Percentiles rank a stretch among this genome's conserved stretches.
Evolutionary conservation across 2,797 vertebrate genomes (phyloP).

Genomic region (Distichodus sexfasciatus): DNA sequence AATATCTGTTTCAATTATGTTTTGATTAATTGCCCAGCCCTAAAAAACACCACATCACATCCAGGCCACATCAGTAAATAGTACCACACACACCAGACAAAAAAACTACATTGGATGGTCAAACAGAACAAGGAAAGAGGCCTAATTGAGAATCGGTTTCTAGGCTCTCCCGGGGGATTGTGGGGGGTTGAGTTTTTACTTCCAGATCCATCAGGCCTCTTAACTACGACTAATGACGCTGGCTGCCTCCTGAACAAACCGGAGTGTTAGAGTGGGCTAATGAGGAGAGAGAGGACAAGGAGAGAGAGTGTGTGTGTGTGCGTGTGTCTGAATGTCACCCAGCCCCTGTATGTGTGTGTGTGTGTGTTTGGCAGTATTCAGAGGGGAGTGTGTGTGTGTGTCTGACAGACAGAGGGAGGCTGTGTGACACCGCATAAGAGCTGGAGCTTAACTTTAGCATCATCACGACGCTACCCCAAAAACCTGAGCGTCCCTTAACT

Average conservation of each 20-base stretch:
- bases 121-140: not conserved
- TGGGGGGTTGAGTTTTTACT: slow-evolving; percentile 30
- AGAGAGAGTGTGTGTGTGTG: not conserved
- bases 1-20: no score
- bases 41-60: no score
- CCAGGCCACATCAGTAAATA: no score
- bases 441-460: no score
- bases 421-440: slow-evolving; percentile 24
- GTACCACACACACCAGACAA: not conserved
- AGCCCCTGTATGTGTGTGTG: no score
- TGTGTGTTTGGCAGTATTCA: slow-evolving; percentile 14
- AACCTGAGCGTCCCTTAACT: no score
- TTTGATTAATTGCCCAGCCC: no score
- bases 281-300: no score
- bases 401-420: slow-evolving; percentile 4
- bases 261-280: slow-evolving; percentile 48
- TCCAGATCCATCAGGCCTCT: slow-evolving; percentile 38
- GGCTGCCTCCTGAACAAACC: slow-evolving; percentile 34
- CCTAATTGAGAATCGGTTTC: slow-evolving; percentile 21
- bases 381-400: not conserved
- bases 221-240: slow-evolving; percentile 44
- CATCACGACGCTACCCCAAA: no score
- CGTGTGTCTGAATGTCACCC: slow-evolving; percentile 33
- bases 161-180: slow-evolving; percentile 33
- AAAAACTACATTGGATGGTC: no score